Percentiles rank a stretch among this genome's conserved stretches.
Conservation (phyloP, 2,797 vertebrate genomes). For the Alcedo quadribrachys region DNA sequence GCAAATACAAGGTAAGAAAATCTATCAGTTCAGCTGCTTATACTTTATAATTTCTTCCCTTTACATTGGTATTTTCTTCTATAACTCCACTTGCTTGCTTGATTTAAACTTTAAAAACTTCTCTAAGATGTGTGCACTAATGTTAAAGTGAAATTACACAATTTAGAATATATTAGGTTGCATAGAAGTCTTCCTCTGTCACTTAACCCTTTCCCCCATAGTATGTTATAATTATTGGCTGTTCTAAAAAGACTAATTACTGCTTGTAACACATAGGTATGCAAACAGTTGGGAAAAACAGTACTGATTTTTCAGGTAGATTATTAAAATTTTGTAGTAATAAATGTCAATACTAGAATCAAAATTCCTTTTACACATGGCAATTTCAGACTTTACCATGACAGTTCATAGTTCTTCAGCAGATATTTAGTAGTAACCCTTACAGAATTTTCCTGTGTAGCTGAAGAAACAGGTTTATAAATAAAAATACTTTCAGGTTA, state of each 20-base stretch:
- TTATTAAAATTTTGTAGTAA: not conserved
- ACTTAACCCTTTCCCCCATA: not conserved
- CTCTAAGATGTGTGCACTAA: not conserved
- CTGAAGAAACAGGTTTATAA: not conserved
- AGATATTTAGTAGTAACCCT: not conserved
- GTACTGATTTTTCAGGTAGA: not conserved
- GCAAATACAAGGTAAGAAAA: conserved; percentile 92
- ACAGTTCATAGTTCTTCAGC: not conserved
- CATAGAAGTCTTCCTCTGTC: not conserved
- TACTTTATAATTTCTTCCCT: not conserved
- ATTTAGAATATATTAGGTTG: not conserved
- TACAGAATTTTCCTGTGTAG: not conserved
- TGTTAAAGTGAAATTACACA: not conserved
- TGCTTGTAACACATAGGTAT: not conserved
- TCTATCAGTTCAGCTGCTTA: not conserved
- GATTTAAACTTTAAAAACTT: not conserved
- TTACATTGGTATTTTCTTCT: not conserved
- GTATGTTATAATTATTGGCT: not conserved
- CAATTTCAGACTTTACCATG: not conserved
- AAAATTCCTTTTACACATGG: not conserved
- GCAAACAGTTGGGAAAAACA: not conserved
- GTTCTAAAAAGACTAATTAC: conserved; percentile 23
- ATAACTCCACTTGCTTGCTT: not conserved
- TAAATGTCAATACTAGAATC: not conserved
- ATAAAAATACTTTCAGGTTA: not conserved